Conservation (phyloP, 2,797 vertebrate species). For the Pseudomugil gertrudae region DNA sequence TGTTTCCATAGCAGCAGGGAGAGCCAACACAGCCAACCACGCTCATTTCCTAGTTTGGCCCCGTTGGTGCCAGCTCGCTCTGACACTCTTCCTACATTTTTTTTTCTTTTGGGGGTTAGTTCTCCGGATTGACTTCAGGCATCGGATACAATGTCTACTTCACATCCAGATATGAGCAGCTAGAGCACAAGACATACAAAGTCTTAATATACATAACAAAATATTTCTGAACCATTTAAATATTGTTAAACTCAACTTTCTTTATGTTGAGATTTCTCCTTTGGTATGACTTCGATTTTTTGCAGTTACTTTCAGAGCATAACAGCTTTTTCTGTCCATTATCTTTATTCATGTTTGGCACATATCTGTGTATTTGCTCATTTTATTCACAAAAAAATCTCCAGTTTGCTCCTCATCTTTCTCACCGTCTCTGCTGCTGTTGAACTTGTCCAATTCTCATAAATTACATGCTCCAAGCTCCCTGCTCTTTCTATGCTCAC, state of each 20-base stretch:
- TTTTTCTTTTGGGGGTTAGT: not conserved
- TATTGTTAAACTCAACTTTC: not conserved
- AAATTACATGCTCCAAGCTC: constrained; percentile 32
- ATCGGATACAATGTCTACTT: not conserved
- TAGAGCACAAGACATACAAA: not conserved
- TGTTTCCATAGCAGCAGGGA: constrained; percentile 78
- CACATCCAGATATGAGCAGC: not conserved
- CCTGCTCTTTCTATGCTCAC: constrained; percentile 22
- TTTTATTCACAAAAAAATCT: constrained; percentile 11
- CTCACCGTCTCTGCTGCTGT: constrained; percentile 23
- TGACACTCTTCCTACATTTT: constrained; percentile 29
- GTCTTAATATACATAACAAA: no score
- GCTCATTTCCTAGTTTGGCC: constrained; percentile 62
- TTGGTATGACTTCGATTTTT: constrained; percentile 1
- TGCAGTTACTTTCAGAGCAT: not conserved
- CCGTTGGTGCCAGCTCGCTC: constrained; percentile 50
- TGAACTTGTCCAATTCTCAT: not conserved
- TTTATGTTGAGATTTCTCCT: not conserved
- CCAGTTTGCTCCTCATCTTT: constrained; percentile 35
- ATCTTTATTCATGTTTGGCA: not conserved
- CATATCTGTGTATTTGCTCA: constrained; percentile 6
- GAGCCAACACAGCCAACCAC: constrained; percentile 71
- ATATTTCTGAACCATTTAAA: not conserved
- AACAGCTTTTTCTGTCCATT: constrained; percentile 1
- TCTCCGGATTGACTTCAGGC: constrained; percentile 23